These are phyloP conservation scores for Drosophila triauraria DNA, from an alignment of 1,140 invertebrate genomes.

Conservation along the genomic window DNA sequence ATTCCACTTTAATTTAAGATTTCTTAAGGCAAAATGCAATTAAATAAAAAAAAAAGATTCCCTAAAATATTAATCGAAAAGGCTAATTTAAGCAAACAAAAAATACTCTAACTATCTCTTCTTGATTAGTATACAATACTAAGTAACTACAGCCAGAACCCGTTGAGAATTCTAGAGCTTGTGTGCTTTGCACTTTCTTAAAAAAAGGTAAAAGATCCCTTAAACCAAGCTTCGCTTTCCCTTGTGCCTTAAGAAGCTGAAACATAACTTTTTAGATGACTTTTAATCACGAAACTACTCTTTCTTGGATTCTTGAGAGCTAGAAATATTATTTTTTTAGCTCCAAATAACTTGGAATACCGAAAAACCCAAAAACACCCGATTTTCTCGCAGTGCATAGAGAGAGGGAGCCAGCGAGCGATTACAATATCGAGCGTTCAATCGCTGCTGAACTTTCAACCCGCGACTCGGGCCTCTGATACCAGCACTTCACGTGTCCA, in stretches of 20 bases:
- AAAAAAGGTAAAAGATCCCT: no score
- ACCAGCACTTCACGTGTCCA: slow-evolving; percentile 21
- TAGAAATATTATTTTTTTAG: no score
- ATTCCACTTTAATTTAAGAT: background rate
- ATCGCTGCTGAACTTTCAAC: slow-evolving; percentile 79
- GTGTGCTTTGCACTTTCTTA: no score
- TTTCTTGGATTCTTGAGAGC: background rate
- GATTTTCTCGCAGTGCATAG: background rate
- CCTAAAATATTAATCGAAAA: background rate
- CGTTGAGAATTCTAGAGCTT: no score
- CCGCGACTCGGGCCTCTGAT: slow-evolving; percentile 26
- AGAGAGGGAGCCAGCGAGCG: slow-evolving; percentile 45
- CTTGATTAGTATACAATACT: no score
- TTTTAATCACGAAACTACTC: background rate
- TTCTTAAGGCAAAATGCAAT: no score
- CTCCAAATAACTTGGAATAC: no score
- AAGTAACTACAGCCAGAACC: no score
- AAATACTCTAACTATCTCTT: background rate
- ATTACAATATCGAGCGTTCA: slow-evolving; percentile 79
- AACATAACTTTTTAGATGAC: background rate
- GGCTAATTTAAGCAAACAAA: no score
- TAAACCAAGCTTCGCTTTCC: background rate
- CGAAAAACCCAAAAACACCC: background rate
- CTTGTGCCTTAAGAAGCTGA: background rate
- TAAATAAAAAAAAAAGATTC: background rate